Evolutionary conservation across 2,797 vertebrate species (phyloP), one percentile per base, ranked within the genome.

Genomic region (Hapalemur alaotrensis): DNA sequence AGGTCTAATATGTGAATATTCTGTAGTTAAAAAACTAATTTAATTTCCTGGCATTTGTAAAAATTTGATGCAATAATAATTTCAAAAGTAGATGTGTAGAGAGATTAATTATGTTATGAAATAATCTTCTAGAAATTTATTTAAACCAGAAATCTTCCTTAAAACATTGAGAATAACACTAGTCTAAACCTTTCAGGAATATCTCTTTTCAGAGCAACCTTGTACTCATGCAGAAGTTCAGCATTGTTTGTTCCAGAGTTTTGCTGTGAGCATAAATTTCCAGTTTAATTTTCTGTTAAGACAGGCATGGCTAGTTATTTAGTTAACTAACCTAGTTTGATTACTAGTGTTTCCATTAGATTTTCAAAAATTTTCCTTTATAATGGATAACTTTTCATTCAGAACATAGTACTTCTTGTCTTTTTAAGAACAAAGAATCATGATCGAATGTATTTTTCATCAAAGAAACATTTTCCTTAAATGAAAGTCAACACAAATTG

Each of bases 361-460:
- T 28, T 90, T 97, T 65, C 65, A 1, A 7, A 46, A 38, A 11
- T 43, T 32, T 38, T 87, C 63, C n/a, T 86, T 91, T 18, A 20
- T 1, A 81, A 43, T 9, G 0, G 35, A 43, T 17, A 4, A 85
- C 48, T 57, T 43, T 5, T 4, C 59, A 23, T 13, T 22, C 14
- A 54, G n/a, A 54, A 35, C 4, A 2, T 15, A 41, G 4, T 9
- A 32, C n/a, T 32, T 1, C 7, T 14, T 17, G 46, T 46, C 17
- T 13, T 8, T 3, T 0, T 30, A 18, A 35, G 14, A 43, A 13
- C 0, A 0, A 1, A 38, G 8, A 76, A 15, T 22, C 43, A 8
- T 3, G 30, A 2, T 3, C 14, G 0, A 43, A 4, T 11, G 14
- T 0, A 14, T 52, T 41, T 73, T 10, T 69, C 11, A 67, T 52